Evolutionary conservation across 2,888 invertebrate genomes (phyloP).

Genomic region (Tillus elongatus): DNA sequence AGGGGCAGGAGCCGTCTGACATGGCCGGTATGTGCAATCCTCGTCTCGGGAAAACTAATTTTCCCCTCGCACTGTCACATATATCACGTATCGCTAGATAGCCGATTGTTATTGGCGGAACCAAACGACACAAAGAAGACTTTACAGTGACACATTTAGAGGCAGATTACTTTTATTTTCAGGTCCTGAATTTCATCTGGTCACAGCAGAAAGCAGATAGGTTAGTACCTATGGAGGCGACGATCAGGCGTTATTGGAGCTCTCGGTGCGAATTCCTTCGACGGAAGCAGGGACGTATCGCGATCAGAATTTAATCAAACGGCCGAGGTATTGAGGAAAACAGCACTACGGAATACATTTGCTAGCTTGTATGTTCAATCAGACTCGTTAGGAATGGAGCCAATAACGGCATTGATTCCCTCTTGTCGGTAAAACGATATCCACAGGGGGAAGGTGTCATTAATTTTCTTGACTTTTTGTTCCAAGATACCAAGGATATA

Average conservation of each 20-base stretch:
- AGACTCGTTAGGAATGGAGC: conserved; percentile 32
- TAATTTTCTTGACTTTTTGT: too few relatives aligned
- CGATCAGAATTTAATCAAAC: conserved; percentile 42
- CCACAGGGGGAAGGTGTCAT: too few relatives aligned
- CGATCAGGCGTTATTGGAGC: conserved; percentile 26
- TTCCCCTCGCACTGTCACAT: conserved; percentile 41
- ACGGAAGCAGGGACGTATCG: conserved; percentile 25
- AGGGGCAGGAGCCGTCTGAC: too few relatives aligned
- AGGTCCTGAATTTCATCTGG: conserved; percentile 18
- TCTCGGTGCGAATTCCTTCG: conserved; percentile 30
- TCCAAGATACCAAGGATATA: too few relatives aligned
- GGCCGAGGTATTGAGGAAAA: conserved; percentile 34
- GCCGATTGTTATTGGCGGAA: conserved; percentile 39
- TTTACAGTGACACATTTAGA: conserved; percentile 45
- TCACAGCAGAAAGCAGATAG: conserved; percentile 16
- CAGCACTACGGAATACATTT: conserved; percentile 31
- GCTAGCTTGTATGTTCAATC: conserved; percentile 31
- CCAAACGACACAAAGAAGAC: conserved; percentile 43
- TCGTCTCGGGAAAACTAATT: conserved; percentile 40
- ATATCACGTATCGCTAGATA: conserved; percentile 40
- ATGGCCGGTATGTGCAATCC: conserved; percentile 24
- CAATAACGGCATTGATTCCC: conserved; percentile 30
- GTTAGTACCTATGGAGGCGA: conserved; percentile 21
- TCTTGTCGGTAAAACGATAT: too few relatives aligned
- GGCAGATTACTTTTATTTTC: conserved; percentile 45